Conservation (phyloP, 2,113 vertebrate genomes). For the Tachysurus fulvidraco region DNA sequence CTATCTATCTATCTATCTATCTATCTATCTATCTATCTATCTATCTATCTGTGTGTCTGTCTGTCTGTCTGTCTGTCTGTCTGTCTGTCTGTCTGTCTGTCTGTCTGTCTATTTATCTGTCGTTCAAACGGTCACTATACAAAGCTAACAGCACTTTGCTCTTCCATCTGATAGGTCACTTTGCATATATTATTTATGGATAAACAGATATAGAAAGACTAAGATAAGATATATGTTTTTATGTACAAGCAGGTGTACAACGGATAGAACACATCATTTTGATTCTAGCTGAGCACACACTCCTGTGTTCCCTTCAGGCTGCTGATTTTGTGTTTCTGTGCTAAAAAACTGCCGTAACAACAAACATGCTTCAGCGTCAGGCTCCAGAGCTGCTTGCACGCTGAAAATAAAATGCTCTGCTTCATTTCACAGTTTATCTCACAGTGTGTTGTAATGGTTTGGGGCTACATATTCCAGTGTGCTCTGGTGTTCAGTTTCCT, state of each 20-base stretch:
- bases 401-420: constrained; percentile 33
- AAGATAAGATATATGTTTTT: not conserved
- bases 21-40: not conserved
- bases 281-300: constrained; percentile 54
- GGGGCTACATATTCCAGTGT: constrained; percentile 25
- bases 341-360: constrained; percentile 35
- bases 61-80: not conserved
- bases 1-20: not conserved
- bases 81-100: not conserved
- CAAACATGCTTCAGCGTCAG: constrained; percentile 36
- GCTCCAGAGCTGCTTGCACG: constrained; percentile 28
- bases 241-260: constrained; percentile 8
- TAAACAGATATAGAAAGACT: not conserved
- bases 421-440: constrained; percentile 45
- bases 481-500: constrained; percentile 30
- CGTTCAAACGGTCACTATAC: no score
- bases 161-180: not conserved
- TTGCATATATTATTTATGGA: not conserved
- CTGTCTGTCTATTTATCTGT: not conserved
- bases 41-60: not conserved
- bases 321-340: constrained; percentile 51
- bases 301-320: constrained; percentile 36
- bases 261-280: not conserved
- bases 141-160: not conserved
- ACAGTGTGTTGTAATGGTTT: constrained; percentile 27